Percentiles rank a stretch among this genome's conserved stretches.
Evolutionary conservation across 1,140 invertebrate species (phyloP).

Genomic region (Drosophila jambulina): DNA sequence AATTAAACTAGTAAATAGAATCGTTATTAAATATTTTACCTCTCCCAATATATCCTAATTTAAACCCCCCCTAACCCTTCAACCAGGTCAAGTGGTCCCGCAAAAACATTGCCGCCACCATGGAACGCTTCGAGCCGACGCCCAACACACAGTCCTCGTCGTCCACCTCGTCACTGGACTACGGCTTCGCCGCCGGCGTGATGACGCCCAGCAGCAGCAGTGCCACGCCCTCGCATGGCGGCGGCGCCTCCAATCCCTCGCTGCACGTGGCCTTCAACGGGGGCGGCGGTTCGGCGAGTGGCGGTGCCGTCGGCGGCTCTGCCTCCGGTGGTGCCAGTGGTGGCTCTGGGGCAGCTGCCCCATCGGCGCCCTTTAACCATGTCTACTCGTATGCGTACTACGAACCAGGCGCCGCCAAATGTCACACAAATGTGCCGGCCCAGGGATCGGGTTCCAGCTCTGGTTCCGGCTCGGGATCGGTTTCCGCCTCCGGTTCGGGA

Average conservation of each 20-base stretch:
- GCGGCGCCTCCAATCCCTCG: constrained; percentile 59
- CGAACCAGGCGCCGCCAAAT: constrained; percentile 87
- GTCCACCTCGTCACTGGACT: constrained; percentile 77
- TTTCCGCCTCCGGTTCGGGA: constrained; percentile 3
- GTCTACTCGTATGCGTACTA: constrained; percentile 93
- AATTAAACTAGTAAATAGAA: too few species aligned
- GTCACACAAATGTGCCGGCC: constrained; percentile 87
- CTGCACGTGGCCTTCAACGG: constrained; percentile 72
- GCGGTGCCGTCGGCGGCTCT: constrained; percentile 61
- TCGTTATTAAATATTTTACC: too few species aligned
- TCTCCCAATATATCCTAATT: background rate
- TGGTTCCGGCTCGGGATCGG: background rate
- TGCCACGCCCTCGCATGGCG: constrained; percentile 67
- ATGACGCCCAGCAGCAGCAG: constrained; percentile 71
- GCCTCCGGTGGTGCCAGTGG: constrained; percentile 56
- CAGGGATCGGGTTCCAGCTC: constrained; percentile 45
- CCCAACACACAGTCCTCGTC: constrained; percentile 69
- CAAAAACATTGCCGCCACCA: constrained; percentile 87
- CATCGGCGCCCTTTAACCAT: constrained; percentile 75
- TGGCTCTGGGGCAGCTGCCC: constrained; percentile 69
- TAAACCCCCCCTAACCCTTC: background rate
- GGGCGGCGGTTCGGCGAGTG: constrained; percentile 1
- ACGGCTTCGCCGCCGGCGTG: constrained; percentile 78
- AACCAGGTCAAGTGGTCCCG: constrained; percentile 85
- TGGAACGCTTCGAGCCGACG: constrained; percentile 87